These are phyloP conservation scores for Scaptomyza reducta DNA, from an alignment of 2,888 invertebrate species.

Conservation along the genomic window DNA sequence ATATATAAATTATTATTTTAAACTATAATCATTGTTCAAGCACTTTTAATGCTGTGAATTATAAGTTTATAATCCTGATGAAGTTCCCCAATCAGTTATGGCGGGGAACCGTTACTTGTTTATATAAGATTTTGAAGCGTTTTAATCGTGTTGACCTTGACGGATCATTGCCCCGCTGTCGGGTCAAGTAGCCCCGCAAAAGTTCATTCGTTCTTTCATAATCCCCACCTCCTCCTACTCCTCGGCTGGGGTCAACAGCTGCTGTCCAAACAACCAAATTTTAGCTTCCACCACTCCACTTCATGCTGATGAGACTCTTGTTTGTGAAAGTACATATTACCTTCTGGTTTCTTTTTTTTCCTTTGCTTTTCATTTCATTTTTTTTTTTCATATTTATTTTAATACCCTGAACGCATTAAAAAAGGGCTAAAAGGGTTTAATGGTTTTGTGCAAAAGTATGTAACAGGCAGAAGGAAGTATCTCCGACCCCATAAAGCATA, in stretches of 20 bases:
- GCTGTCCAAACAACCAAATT: slow-evolving; percentile 27
- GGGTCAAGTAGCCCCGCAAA: slow-evolving; percentile 21
- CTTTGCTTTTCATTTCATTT: background rate
- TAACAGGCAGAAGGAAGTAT: too few relatives aligned
- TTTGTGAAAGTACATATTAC: slow-evolving; percentile 26
- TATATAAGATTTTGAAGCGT: background rate
- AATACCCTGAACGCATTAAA: too few relatives aligned
- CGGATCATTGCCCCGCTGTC: slow-evolving; percentile 21
- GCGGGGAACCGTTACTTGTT: background rate
- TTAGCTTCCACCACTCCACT: slow-evolving; percentile 16
- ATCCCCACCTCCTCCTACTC: background rate
- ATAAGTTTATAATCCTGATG: too few relatives aligned
- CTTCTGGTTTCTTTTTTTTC: background rate
- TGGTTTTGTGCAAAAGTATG: too few relatives aligned
- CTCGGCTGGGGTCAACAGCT: slow-evolving; percentile 24
- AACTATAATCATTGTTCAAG: too few relatives aligned
- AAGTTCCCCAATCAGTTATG: too few relatives aligned
- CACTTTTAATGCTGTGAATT: too few relatives aligned
- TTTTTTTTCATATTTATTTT: background rate
- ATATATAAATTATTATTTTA: too few relatives aligned
- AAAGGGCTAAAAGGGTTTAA: too few relatives aligned
- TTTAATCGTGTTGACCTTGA: slow-evolving; percentile 18
- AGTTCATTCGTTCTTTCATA: slow-evolving; percentile 24
- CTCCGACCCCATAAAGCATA: too few relatives aligned
- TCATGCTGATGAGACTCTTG: slow-evolving; percentile 21